Evolutionary conservation across 1,140 invertebrate species (phyloP).

Genomic region (Muscidifurax raptorellus): DNA sequence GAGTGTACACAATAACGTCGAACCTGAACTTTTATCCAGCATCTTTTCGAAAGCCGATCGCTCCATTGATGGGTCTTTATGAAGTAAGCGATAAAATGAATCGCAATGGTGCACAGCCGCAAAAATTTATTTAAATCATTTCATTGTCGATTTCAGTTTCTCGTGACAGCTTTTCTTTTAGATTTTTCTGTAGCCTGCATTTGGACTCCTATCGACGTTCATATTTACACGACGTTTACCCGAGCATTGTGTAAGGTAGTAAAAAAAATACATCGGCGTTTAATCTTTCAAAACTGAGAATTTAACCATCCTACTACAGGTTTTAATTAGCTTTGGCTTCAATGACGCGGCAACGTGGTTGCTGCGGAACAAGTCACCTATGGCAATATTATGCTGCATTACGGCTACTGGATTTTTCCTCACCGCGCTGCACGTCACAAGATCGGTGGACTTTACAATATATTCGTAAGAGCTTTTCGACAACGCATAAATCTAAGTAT

Average conservation of each 20-base stretch:
- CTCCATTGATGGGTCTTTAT: constrained; percentile 58
- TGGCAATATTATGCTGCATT: constrained; percentile 54
- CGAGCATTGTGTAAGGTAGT: constrained; percentile 57
- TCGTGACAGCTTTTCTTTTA: constrained; percentile 63
- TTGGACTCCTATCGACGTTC: constrained; percentile 64
- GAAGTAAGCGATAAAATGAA: constrained; percentile 57
- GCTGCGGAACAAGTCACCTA: constrained; percentile 47
- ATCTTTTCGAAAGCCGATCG: constrained; percentile 56
- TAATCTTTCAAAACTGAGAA: no score
- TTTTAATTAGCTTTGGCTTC: constrained; percentile 38
- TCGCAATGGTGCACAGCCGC: not conserved
- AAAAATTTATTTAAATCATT: not conserved
- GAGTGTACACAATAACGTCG: constrained; percentile 61
- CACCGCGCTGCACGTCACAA: constrained; percentile 57
- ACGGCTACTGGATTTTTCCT: constrained; percentile 57
- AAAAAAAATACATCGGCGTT: not conserved
- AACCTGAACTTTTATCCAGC: constrained; percentile 59
- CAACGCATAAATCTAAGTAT: not conserved
- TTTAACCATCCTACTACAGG: not conserved
- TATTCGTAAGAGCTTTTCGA: constrained; percentile 51
- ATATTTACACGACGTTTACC: constrained; percentile 58
- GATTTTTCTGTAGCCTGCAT: constrained; percentile 64
- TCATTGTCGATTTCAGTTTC: constrained; percentile 58
- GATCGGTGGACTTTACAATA: constrained; percentile 57
- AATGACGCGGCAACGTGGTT: constrained; percentile 52